These are phyloP conservation scores for Drepanosiphum platanoidis DNA, from an alignment of 2,888 invertebrate species.

Conservation along the genomic window DNA sequence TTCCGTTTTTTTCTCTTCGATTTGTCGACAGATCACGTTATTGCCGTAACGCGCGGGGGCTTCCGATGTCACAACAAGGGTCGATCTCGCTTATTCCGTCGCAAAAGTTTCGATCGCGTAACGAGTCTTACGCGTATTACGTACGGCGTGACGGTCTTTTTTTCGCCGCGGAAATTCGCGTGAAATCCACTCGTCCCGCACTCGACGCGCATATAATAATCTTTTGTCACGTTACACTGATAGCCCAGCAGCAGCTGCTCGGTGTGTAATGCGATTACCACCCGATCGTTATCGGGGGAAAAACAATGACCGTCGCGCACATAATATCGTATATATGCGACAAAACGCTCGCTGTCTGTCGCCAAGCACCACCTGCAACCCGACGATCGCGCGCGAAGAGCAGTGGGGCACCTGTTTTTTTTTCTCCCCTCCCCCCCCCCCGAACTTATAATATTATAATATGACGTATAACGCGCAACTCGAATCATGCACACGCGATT, in stretches of 20 bases:
- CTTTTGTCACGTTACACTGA: conserved; percentile 9
- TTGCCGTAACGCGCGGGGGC: neutral
- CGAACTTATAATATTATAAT: neutral
- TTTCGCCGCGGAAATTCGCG: conserved; percentile 33
- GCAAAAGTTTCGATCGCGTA: neutral
- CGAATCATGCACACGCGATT: conserved; percentile 25
- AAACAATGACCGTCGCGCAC: conserved; percentile 53
- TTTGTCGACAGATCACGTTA: neutral
- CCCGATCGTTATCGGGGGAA: conserved; percentile 14
- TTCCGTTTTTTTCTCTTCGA: neutral
- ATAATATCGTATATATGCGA: no score
- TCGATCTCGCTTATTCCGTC: neutral
- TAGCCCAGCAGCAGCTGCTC: conserved; percentile 26
- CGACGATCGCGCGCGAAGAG: neutral
- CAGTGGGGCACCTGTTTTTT: conserved; percentile 43
- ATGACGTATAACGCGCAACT: conserved; percentile 15
- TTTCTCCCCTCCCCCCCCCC: neutral
- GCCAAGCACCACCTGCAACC: conserved; percentile 42
- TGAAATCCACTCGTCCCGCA: conserved; percentile 50
- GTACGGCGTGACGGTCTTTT: conserved; percentile 31
- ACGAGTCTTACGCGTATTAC: neutral
- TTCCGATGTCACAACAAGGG: conserved; percentile 5
- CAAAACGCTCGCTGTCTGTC: conserved; percentile 20
- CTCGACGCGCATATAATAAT: conserved; percentile 22
- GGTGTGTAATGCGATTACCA: conserved; percentile 57